A percentile compares a stretch with the other conserved stretches of the same genome.
These are phyloP conservation scores for Pempheris klunzingeri DNA, from an alignment of 2,797 vertebrate genomes.

Conservation along the genomic window DNA sequence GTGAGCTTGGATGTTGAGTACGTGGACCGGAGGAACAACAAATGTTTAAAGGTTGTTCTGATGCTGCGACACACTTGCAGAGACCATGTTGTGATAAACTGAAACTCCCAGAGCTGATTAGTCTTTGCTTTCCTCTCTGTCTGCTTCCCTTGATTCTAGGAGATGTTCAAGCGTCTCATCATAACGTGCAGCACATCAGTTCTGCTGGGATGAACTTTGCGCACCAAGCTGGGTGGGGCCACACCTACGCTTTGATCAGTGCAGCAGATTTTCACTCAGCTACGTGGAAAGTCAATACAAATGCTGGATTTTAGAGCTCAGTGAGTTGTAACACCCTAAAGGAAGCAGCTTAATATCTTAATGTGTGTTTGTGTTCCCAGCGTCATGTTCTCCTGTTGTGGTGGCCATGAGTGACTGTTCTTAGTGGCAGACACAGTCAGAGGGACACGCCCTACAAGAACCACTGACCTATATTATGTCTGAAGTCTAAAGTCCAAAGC, in stretches of 20 bases:
- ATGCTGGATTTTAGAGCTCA: conserved; percentile 8
- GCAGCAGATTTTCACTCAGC: conserved; percentile 27
- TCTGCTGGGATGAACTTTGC: conserved; percentile 51
- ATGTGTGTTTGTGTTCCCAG: background rate
- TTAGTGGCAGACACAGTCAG: background rate
- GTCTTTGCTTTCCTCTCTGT: background rate
- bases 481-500: conserved; percentile 29
- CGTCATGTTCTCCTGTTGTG: background rate
- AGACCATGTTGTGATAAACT: background rate
- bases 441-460: background rate
- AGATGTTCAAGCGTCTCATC: conserved; percentile 8
- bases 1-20: conserved; percentile 18
- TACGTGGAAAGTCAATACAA: conserved; percentile 8
- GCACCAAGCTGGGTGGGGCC: conserved; percentile 11
- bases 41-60: conserved; percentile 12
- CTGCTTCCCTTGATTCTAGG: conserved; percentile 5
- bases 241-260: conserved; percentile 48
- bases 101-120: background rate
- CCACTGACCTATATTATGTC: background rate
- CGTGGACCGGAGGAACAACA: background rate
- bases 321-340: background rate
- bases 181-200: conserved; percentile 31
- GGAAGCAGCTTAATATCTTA: conserved; percentile 7
- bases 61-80: background rate
- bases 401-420: background rate